Evolutionary conservation across 2,113 vertebrate genomes (phyloP).

Genomic region (Seriola aureovittata): DNA sequence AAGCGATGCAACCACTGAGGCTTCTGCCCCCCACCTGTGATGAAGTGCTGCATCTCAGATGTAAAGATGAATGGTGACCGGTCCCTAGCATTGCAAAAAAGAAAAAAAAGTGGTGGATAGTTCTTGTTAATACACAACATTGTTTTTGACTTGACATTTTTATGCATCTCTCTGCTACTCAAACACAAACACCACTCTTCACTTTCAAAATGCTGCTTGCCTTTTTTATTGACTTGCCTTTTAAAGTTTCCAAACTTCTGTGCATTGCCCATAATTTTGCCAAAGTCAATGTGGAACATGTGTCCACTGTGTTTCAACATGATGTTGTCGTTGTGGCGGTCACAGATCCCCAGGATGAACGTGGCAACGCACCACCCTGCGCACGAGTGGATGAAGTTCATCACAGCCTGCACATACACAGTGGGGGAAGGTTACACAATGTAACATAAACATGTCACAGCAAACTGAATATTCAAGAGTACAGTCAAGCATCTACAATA

Average conservation of each 20-base stretch:
- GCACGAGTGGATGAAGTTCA: constrained; percentile 96
- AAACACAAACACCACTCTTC: background rate
- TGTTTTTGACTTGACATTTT: background rate
- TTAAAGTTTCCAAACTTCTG: constrained; percentile 95
- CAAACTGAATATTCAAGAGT: background rate
- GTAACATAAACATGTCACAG: background rate
- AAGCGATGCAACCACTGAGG: constrained; percentile 89
- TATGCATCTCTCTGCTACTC: background rate
- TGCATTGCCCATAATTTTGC: constrained; percentile 94
- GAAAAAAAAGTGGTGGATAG: rapidly evolving
- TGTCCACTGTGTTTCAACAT: constrained; percentile 96
- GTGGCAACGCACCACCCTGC: constrained; percentile 96
- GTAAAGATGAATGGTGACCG: constrained; percentile 93
- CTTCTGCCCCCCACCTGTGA: constrained; percentile 90
- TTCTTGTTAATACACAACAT: background rate
- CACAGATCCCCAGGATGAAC: constrained; percentile 96
- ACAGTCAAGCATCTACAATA: background rate
- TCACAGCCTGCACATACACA: constrained; percentile 87
- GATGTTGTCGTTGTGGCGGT: constrained; percentile 98
- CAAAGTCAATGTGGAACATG: constrained; percentile 98
- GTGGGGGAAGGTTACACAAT: background rate
- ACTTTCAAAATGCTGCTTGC: background rate
- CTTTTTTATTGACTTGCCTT: constrained; percentile 81
- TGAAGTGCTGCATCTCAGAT: constrained; percentile 94
- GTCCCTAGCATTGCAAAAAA: constrained; percentile 81